These are phyloP conservation scores for Galerucella calmariensis DNA, from an alignment of 2,888 invertebrate genomes.

Conservation along the genomic window DNA sequence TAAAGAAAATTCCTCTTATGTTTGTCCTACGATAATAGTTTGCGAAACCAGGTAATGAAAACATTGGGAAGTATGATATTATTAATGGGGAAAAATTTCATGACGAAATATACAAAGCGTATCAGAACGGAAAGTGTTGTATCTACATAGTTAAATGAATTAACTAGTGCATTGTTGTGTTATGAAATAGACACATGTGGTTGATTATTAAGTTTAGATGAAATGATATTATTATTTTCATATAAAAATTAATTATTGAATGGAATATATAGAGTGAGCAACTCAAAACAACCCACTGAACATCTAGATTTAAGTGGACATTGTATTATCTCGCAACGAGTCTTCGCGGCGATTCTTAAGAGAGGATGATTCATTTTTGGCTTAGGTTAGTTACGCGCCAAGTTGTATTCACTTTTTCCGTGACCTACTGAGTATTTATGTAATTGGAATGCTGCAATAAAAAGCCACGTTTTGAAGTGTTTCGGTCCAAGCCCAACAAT, in stretches of 20 bases:
- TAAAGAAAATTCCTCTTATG: not conserved
- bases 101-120: not conserved
- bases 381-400: constrained; percentile 1
- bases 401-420: not conserved
- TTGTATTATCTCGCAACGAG: too few species aligned
- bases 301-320: too few species aligned
- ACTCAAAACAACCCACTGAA: too few species aligned
- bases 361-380: not conserved
- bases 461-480: not conserved
- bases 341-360: not conserved
- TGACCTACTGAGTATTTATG: constrained; percentile 1
- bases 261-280: too few species aligned
- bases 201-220: not conserved
- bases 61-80: not conserved
- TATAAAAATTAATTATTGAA: too few species aligned
- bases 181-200: not conserved
- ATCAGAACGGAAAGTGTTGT: not conserved
- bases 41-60: constrained; percentile 5
- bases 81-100: not conserved
- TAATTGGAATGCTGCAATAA: not conserved
- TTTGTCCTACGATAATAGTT: constrained; percentile 3
- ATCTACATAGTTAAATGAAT: not conserved
- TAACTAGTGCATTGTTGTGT: not conserved
- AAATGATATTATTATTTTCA: not conserved
- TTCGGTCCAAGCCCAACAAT: not conserved